These are phyloP conservation scores for Corythoichthys haematopterus DNA, from an alignment of 2,113 vertebrate genomes.

Conservation along the genomic window DNA sequence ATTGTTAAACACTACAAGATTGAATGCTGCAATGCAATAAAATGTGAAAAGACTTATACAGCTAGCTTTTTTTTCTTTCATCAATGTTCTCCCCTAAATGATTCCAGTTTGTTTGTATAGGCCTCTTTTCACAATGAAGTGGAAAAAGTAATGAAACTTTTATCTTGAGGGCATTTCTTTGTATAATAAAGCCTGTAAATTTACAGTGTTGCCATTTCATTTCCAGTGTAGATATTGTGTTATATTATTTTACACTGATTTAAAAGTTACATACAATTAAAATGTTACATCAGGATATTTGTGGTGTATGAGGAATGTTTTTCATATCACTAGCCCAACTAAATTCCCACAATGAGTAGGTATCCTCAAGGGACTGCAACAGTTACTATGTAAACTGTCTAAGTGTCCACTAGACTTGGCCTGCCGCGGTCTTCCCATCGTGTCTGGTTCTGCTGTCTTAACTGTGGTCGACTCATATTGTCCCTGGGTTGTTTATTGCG, in stretches of 20 bases:
- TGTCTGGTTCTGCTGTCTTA: slow-evolving; percentile 45
- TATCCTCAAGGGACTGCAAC: slow-evolving; percentile 23
- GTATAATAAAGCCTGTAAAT: background rate
- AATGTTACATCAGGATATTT: slow-evolving; percentile 8
- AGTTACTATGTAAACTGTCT: slow-evolving; percentile 17
- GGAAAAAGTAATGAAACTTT: background rate
- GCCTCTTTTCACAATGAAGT: background rate
- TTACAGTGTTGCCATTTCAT: background rate
- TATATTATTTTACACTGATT: background rate
- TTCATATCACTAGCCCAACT: background rate
- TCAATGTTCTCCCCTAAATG: background rate
- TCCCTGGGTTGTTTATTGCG: slow-evolving; percentile 57
- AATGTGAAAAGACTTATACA: background rate
- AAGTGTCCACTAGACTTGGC: slow-evolving; percentile 21
- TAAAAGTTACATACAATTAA: slow-evolving; percentile 10
- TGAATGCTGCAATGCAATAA: background rate
- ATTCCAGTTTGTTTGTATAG: background rate
- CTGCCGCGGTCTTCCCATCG: slow-evolving; percentile 42
- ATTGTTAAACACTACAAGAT: background rate
- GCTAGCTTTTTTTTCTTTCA: background rate
- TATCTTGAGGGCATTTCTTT: background rate
- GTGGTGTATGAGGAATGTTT: slow-evolving; percentile 20
- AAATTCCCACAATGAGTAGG: background rate
- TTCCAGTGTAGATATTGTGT: background rate
- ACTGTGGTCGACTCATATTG: slow-evolving; percentile 52